A percentile compares a stretch with the other conserved stretches of the same genome.
Evolutionary conservation across 2,797 vertebrate species (phyloP).

Genomic region (Pangasius macronema): DNA sequence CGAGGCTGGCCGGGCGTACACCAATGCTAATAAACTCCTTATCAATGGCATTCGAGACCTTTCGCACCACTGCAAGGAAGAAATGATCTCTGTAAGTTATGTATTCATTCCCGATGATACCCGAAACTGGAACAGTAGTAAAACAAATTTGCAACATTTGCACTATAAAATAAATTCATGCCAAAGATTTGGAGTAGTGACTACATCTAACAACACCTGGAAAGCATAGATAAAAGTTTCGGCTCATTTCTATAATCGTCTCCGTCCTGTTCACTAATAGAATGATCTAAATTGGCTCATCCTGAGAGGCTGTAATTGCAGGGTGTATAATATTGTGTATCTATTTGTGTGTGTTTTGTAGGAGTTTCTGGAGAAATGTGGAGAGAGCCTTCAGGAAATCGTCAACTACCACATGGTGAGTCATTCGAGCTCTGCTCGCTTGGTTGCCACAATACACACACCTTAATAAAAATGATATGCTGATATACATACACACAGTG

Average conservation of each 20-base stretch:
- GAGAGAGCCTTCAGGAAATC: conserved; percentile 86
- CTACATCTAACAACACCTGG: neutral
- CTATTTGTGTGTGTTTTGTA: conserved; percentile 57
- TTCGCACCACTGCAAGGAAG: conserved; percentile 83
- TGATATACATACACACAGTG: neutral
- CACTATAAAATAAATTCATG: neutral
- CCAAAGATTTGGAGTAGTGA: neutral
- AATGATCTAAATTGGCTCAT: neutral
- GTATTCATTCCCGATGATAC: neutral
- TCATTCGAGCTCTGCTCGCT: neutral
- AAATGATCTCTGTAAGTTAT: conserved; percentile 81
- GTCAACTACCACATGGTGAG: conserved; percentile 88
- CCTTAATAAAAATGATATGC: neutral
- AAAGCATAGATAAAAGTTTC: neutral
- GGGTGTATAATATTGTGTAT: neutral
- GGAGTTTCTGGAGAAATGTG: conserved; percentile 86
- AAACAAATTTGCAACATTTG: neutral
- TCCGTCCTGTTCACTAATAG: neutral
- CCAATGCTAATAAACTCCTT: conserved; percentile 84
- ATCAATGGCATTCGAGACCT: conserved; percentile 83
- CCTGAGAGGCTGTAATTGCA: neutral
- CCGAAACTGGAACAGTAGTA: too few species aligned
- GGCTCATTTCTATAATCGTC: neutral
- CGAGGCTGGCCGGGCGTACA: conserved; percentile 82
- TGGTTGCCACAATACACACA: neutral